These are phyloP conservation scores for Volucella inanis DNA, from an alignment of 2,888 invertebrate species.

Conservation along the genomic window DNA sequence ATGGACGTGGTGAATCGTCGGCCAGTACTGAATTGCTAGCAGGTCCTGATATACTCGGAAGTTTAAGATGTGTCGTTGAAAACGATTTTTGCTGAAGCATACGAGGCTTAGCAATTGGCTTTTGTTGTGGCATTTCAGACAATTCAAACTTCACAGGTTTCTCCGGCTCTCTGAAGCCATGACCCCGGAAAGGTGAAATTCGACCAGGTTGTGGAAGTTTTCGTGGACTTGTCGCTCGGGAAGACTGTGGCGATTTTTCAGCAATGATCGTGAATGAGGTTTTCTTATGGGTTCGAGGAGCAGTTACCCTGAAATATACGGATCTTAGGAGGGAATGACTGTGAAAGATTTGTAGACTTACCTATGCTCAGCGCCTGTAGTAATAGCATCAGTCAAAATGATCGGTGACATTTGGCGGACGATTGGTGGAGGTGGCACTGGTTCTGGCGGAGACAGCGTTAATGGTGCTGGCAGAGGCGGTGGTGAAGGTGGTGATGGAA, in stretches of 20 bases:
- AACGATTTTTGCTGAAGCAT: slow-evolving; percentile 78
- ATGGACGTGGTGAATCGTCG: slow-evolving; percentile 81
- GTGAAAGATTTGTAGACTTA: slow-evolving; percentile 56
- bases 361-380: slow-evolving; percentile 82
- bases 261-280: slow-evolving; percentile 88
- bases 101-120: slow-evolving; percentile 76
- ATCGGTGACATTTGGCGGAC: slow-evolving; percentile 80
- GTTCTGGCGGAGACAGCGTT: slow-evolving; percentile 76
- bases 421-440: slow-evolving; percentile 74
- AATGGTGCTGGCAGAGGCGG: slow-evolving; percentile 57
- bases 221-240: slow-evolving; percentile 83
- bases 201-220: slow-evolving; percentile 81
- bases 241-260: slow-evolving; percentile 84
- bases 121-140: slow-evolving; percentile 36
- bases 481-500: slow-evolving; percentile 76
- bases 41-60: slow-evolving; percentile 75
- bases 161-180: slow-evolving; percentile 83
- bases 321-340: not conserved
- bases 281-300: slow-evolving; percentile 85
- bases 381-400: slow-evolving; percentile 81
- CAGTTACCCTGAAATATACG: slow-evolving; percentile 78
- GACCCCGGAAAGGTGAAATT: slow-evolving; percentile 86
- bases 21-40: slow-evolving; percentile 60
- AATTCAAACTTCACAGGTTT: not conserved
- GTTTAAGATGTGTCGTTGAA: slow-evolving; percentile 76